Base-by-base conservation (phyloP, 2,888 invertebrate species). In the Galerucella nymphaeae region DNA sequence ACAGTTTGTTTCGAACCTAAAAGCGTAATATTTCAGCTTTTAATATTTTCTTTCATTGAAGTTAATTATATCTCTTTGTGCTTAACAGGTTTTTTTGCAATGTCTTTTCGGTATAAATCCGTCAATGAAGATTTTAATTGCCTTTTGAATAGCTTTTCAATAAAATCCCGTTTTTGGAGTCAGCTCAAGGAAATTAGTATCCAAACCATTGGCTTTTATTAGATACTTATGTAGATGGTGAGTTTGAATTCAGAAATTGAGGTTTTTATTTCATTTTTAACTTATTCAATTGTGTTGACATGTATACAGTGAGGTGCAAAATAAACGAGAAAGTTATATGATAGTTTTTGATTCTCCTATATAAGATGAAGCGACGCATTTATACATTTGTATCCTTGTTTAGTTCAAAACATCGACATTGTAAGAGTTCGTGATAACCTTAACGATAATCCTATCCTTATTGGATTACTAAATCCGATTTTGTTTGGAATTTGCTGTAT, bases 391-490 rank as follows among this genome's bases (percentile, higher is more conserved):
- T 30, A 0, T 30, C 1, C 5, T 30, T 5, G 6, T 30, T 30
- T 30, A 30, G 30, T n/a, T 48, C 14, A 53, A 53, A 9, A 53
- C 16, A 53, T 53, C 18, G 16, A 16, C 53, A 3, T 53, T 18
- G 16, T 53, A 53, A 16, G 53, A 53, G 18, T 53, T 53, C 53
- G 9, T 53, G 53, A 53, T 18, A 53, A 18, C n/a, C 53, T 53
- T 53, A 10, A n/a, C 9, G 53, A 1, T 6, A 53, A 53, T 53
- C 53, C 18, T 10, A 10, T 18, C 11, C 16, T 53, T 10, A 53
- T 53, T 53, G 53, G 53, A 53, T 53, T 53, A 18, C 53, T 9
- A 16, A 18, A 18, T 53, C 10, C 16, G 9, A 18, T 53, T 53
- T 53, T 53, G 10, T 53, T 53, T 16, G 16, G 16, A 53, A 53